These are phyloP conservation scores for Echiichthys vipera DNA, from an alignment of 2,797 vertebrate genomes.

Conservation along the genomic window DNA sequence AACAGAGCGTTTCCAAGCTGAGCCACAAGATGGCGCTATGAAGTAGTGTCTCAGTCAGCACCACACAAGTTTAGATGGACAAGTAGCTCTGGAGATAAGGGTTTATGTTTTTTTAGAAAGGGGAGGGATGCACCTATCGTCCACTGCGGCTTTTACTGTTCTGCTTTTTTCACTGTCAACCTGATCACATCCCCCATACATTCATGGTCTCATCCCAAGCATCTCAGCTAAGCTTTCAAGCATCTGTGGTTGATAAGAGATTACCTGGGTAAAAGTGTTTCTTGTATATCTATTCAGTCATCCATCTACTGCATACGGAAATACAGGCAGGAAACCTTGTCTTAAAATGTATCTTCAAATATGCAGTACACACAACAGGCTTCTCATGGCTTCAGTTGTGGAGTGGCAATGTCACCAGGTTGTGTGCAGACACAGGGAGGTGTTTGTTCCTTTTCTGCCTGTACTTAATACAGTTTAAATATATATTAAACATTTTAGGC, in stretches of 20 bases:
- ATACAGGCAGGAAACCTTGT: not conserved
- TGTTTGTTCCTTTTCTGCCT: slow-evolving; percentile 20
- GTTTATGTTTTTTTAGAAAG: not conserved
- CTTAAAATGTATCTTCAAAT: slow-evolving; percentile 9
- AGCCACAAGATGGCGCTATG: slow-evolving; percentile 77
- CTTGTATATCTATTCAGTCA: not conserved
- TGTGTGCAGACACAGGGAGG: slow-evolving; percentile 20
- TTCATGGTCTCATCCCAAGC: slow-evolving; percentile 14
- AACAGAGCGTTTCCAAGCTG: slow-evolving; percentile 5
- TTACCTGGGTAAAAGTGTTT: not conserved
- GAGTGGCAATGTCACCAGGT: not conserved
- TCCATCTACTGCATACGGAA: not conserved
- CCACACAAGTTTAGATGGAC: slow-evolving; percentile 21
- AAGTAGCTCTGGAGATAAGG: slow-evolving; percentile 24
- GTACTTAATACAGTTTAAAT: slow-evolving; percentile 2
- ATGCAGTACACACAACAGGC: not conserved
- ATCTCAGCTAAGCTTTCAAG: not conserved
- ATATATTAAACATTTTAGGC: slow-evolving; percentile 4
- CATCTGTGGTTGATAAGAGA: not conserved
- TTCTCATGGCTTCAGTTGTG: not conserved
- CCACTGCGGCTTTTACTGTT: slow-evolving; percentile 17
- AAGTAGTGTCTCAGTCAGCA: slow-evolving; percentile 36
- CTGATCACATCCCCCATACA: slow-evolving; percentile 10
- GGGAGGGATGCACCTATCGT: not conserved
- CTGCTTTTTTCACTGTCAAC: slow-evolving; percentile 5